Conservation (phyloP, 2,888 invertebrate species). For the Itoplectis maculator region DNA sequence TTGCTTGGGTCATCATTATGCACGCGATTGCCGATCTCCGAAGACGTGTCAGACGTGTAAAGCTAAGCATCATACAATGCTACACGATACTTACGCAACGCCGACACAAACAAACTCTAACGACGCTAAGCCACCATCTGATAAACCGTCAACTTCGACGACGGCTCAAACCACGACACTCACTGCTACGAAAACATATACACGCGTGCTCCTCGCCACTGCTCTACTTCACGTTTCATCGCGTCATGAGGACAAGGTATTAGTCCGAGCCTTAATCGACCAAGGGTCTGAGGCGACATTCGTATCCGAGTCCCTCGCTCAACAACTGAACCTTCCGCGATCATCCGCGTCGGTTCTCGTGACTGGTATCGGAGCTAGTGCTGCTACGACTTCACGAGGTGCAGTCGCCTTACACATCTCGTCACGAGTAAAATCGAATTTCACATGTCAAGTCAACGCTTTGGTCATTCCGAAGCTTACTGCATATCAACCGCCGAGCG, state of each 20-base stretch:
- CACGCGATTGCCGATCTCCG: neutral
- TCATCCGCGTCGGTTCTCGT: neutral
- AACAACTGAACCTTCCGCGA: slow-evolving; percentile 9
- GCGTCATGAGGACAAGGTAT: neutral
- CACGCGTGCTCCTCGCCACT: slow-evolving; percentile 17
- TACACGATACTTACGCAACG: neutral
- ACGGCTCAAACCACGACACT: neutral
- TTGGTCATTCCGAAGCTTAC: slow-evolving; percentile 32
- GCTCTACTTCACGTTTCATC: neutral
- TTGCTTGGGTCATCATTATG: slow-evolving; percentile 9
- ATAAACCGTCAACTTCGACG: no score
- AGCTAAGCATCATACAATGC: slow-evolving; percentile 7
- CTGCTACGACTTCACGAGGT: slow-evolving; percentile 5
- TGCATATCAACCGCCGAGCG: neutral
- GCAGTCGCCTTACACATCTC: neutral
- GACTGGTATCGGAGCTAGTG: neutral
- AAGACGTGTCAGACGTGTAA: slow-evolving; percentile 12
- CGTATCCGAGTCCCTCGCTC: neutral
- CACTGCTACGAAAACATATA: neutral
- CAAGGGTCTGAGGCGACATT: slow-evolving; percentile 18
- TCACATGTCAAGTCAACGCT: slow-evolving; percentile 10
- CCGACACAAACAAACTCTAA: neutral
- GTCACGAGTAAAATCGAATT: slow-evolving; percentile 21
- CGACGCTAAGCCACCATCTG: neutral
- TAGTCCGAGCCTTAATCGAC: slow-evolving; percentile 4